phyloP scores from a whole-genome alignment of 2,888 invertebrate genomes.

The Epinotia brunnichana region DNA sequence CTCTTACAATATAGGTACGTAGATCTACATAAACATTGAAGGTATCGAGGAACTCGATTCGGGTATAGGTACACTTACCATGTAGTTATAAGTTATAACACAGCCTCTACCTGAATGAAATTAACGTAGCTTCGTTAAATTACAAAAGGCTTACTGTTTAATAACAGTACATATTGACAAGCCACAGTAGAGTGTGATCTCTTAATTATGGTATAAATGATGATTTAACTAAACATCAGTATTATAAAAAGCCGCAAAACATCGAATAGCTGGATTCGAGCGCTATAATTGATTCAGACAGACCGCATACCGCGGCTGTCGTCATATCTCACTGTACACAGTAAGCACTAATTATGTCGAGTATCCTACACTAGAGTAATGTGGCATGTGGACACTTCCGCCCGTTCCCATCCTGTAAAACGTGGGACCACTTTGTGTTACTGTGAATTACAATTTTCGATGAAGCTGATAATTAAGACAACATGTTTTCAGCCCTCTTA shows the following conservation, averaged over 20 bases:
- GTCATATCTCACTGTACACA: constrained; percentile 38
- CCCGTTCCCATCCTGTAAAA: constrained; percentile 7
- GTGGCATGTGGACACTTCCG: constrained; percentile 29
- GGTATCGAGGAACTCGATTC: background rate
- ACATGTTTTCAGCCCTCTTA: background rate
- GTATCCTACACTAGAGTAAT: constrained; percentile 37
- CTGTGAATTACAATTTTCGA: constrained; percentile 1
- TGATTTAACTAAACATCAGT: background rate
- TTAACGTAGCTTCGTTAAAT: background rate
- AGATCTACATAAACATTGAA: background rate
- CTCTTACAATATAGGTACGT: constrained; percentile 8
- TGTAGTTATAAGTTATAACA: background rate
- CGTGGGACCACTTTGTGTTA: background rate
- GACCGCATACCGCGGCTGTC: constrained; percentile 38
- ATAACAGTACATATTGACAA: background rate
- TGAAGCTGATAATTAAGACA: background rate
- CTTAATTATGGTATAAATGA: background rate
- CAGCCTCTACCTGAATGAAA: background rate
- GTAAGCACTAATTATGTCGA: constrained; percentile 43
- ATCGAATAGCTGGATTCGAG: constrained; percentile 18
- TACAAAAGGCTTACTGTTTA: background rate
- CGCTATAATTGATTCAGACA: constrained; percentile 40
- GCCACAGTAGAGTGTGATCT: background rate
- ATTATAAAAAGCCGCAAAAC: background rate
- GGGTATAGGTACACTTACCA: background rate